phyloP scores from a whole-genome alignment of 2,113 vertebrate genomes.

The Miniopterus natalensis region DNA sequence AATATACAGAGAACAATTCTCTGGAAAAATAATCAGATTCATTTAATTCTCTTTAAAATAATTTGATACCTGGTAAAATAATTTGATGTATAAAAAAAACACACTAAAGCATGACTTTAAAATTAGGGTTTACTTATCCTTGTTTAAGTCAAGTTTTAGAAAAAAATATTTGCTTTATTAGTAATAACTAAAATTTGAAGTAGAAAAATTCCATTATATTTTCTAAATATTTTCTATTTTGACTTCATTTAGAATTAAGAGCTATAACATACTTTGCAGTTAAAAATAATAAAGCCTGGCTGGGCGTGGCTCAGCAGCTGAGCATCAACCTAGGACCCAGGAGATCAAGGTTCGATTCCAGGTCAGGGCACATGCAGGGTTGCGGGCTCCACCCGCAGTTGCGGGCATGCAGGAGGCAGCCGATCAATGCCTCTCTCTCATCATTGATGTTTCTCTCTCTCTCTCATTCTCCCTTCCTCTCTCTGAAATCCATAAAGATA shows the following conservation, averaged over 20 bases:
- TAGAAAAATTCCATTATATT: neutral
- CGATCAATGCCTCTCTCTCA: no score
- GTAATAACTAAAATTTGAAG: neutral
- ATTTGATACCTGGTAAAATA: constrained; percentile 4
- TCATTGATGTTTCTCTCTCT: no score
- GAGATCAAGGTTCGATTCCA: no score
- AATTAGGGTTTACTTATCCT: neutral
- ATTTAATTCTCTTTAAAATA: neutral
- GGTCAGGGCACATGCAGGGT: no score
- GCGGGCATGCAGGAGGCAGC: no score
- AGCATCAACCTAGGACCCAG: no score
- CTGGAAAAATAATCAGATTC: constrained; percentile 2
- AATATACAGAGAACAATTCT: neutral
- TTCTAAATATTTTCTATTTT: neutral
- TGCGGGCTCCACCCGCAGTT: no score
- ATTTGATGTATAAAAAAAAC: constrained; percentile 2
- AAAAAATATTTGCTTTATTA: constrained; percentile 16
- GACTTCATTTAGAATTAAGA: neutral
- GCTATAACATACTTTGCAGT: neutral
- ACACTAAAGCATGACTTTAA: neutral
- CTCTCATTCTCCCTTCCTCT: no score
- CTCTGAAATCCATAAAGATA: no score
- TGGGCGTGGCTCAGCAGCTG: no score
- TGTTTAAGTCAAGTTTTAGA: neutral
- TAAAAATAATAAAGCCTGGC: neutral